Conservation (phyloP, 2,888 invertebrate species). For the Trichopria drosophilae region DNA sequence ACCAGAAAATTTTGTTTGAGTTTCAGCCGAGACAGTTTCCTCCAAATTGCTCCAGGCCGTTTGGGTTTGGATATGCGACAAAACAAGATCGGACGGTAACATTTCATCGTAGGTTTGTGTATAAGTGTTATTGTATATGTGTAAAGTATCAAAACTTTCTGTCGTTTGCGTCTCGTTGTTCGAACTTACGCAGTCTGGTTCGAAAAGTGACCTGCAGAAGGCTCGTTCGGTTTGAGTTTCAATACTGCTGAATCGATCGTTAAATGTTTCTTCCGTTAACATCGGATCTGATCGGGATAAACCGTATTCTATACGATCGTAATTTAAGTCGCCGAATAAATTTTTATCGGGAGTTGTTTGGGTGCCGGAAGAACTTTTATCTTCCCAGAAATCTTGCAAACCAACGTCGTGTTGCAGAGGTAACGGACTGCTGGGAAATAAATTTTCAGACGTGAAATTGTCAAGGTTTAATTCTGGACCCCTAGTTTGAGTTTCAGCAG, state of each 20-base stretch:
- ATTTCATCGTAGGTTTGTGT: conserved; percentile 65
- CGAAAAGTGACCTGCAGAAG: conserved; percentile 48
- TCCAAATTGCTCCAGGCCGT: conserved; percentile 64
- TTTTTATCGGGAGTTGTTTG: conserved; percentile 55
- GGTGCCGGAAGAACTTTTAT: conserved; percentile 54
- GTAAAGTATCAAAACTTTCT: conserved; percentile 56
- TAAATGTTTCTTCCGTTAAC: conserved; percentile 48
- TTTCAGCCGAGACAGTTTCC: conserved; percentile 65
- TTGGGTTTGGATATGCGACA: conserved; percentile 68
- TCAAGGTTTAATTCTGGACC: conserved; percentile 35
- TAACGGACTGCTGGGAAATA: conserved; percentile 51
- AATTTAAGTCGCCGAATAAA: conserved; percentile 48
- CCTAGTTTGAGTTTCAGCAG: conserved; percentile 51
- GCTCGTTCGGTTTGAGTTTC: conserved; percentile 56
- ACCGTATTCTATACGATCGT: conserved; percentile 44
- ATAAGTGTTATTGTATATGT: conserved; percentile 58
- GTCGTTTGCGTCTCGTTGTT: conserved; percentile 68
- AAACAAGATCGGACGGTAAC: conserved; percentile 62
- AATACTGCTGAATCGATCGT: conserved; percentile 49
- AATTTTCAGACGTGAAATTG: conserved; percentile 42
- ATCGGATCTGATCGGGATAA: conserved; percentile 51
- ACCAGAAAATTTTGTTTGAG: conserved; percentile 59
- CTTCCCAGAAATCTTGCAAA: conserved; percentile 54
- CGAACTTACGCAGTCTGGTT: conserved; percentile 56
- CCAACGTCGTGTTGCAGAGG: conserved; percentile 50